Percentiles rank a stretch among this genome's conserved stretches.
These are phyloP conservation scores for Mohoua ochrocephala DNA, from an alignment of 2,113 vertebrate genomes.

Conservation along the genomic window DNA sequence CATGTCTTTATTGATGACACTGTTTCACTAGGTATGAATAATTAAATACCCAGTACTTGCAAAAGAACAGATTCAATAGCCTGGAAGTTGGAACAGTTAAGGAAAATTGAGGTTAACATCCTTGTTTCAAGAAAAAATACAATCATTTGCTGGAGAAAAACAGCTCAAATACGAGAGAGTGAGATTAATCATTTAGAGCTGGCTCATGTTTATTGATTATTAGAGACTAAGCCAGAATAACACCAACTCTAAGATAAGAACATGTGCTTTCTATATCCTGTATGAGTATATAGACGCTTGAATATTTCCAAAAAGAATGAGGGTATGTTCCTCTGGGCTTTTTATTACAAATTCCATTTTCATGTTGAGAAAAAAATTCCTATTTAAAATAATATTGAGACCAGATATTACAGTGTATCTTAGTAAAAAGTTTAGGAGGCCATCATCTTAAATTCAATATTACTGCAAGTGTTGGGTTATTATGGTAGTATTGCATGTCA, in stretches of 20 bases:
- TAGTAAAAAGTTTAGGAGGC: not conserved
- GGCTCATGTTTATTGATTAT: not conserved
- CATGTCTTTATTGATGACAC: not conserved
- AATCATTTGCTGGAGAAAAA: not conserved
- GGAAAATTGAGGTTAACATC: not conserved
- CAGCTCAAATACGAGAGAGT: fast-evolving
- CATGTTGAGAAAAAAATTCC: not conserved
- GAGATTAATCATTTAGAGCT: not conserved
- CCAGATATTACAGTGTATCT: not conserved
- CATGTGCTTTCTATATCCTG: not conserved
- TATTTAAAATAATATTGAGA: not conserved
- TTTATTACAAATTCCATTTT: not conserved
- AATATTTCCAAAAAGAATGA: not conserved
- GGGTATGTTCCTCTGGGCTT: not conserved
- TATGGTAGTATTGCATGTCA: not conserved
- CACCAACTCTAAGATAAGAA: not conserved
- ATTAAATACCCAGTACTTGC: not conserved
- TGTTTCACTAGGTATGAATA: not conserved
- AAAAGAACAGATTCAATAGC: not conserved
- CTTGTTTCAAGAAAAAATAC: not conserved
- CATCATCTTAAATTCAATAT: not conserved
- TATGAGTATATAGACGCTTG: not conserved
- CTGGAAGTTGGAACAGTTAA: not conserved
- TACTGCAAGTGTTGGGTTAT: not conserved
- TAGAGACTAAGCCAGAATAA: not conserved